Conservation (phyloP, 1,140 invertebrate genomes). For the Ostrea edulis region DNA sequence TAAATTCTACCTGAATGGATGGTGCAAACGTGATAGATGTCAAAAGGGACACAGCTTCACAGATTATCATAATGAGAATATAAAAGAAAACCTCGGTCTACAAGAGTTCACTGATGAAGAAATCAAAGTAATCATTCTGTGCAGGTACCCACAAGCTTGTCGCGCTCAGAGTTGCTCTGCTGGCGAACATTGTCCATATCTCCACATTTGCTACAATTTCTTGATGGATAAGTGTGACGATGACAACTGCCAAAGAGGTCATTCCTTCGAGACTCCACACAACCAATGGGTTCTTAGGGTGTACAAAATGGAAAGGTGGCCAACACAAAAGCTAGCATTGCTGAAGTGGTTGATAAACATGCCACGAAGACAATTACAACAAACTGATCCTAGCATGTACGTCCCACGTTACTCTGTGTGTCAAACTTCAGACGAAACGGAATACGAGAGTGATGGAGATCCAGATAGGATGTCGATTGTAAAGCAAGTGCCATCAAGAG, state of each 20-base stretch:
- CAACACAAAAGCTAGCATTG: neutral
- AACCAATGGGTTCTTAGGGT: neutral
- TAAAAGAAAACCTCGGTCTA: neutral
- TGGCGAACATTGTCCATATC: conserved; percentile 6
- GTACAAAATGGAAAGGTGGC: conserved; percentile 1
- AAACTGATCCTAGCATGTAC: too few relatives aligned
- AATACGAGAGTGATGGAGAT: too few relatives aligned
- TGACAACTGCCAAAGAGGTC: neutral
- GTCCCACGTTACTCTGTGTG: too few relatives aligned
- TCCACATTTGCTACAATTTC: conserved; percentile 18
- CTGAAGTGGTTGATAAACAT: neutral
- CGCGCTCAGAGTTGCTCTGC: neutral
- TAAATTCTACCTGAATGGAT: conserved; percentile 1
- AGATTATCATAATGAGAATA: neutral
- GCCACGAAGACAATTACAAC: neutral
- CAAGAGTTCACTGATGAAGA: neutral
- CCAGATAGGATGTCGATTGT: too few relatives aligned
- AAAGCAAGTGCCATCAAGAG: too few relatives aligned
- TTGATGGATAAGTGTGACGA: neutral
- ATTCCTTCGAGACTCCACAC: neutral
- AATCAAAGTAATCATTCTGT: neutral
- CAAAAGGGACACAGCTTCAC: neutral
- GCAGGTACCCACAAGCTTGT: neutral
- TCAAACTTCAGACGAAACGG: too few relatives aligned
- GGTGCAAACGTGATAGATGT: neutral